phyloP scores from a whole-genome alignment of 2,113 vertebrate genomes.

The Neofelis nebulosa region DNA sequence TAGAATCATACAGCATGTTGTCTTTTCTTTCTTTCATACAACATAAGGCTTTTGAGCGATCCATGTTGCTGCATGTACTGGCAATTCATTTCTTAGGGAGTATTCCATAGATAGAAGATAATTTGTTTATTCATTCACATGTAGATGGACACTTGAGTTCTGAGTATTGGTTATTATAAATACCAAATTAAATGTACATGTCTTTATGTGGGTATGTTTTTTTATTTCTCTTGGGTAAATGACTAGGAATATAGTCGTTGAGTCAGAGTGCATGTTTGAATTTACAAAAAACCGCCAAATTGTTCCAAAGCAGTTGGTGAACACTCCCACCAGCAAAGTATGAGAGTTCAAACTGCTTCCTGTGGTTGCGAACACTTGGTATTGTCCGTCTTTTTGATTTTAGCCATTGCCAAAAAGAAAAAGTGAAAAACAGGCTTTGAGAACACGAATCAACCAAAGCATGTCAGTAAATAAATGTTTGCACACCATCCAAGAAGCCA shows the following conservation, averaged over 20 bases:
- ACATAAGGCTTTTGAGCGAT: not conserved
- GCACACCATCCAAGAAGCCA: not conserved
- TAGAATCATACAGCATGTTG: not conserved
- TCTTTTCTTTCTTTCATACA: not conserved
- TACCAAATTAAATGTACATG: not conserved
- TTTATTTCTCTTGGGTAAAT: not conserved
- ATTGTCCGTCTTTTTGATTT: constrained; percentile 11
- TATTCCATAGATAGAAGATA: not conserved
- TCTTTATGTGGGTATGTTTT: not conserved
- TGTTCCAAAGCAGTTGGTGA: not conserved
- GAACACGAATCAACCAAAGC: not conserved
- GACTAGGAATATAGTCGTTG: not conserved
- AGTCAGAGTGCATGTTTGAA: not conserved
- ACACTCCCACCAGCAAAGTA: not conserved
- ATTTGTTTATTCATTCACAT: not conserved
- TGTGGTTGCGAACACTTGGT: not conserved
- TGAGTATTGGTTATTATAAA: not conserved
- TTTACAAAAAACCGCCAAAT: not conserved
- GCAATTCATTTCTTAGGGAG: not conserved
- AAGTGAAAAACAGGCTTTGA: not conserved
- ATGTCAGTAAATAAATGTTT: not conserved
- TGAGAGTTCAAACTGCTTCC: not conserved
- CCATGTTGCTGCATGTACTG: not conserved
- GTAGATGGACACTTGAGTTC: not conserved
- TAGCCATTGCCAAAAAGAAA: not conserved